Conservation (phyloP, 2,888 invertebrate genomes). For the Nipponacmea schrenckii region DNA sequence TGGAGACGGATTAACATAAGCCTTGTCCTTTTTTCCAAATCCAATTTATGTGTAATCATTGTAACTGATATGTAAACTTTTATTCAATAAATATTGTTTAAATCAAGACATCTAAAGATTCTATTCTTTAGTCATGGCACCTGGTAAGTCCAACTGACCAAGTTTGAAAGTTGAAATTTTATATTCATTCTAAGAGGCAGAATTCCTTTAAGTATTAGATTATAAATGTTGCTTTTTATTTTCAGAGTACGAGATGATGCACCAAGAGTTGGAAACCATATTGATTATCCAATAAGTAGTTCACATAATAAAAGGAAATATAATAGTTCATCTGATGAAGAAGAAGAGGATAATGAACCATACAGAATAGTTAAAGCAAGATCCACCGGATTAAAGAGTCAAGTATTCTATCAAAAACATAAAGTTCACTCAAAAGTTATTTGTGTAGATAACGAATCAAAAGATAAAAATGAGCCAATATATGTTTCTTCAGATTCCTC, state of each 20-base stretch:
- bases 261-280: conserved; percentile 40
- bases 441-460: conserved; percentile 18
- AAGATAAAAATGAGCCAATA: conserved; percentile 2
- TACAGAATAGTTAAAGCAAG: conserved; percentile 12
- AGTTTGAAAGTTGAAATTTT: too few relatives aligned
- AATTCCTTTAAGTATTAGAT: background rate
- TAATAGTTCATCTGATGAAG: conserved; percentile 15
- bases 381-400: background rate
- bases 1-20: too few relatives aligned
- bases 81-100: too few relatives aligned
- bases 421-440: conserved; percentile 35
- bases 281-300: background rate
- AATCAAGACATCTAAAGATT: too few relatives aligned
- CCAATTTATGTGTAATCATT: too few relatives aligned
- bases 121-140: too few relatives aligned
- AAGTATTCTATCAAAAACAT: conserved; percentile 9
- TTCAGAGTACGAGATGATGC: conserved; percentile 55
- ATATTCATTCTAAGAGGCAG: too few relatives aligned
- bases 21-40: too few relatives aligned
- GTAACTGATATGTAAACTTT: too few relatives aligned
- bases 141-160: too few relatives aligned
- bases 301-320: conserved; percentile 17
- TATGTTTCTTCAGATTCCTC: background rate
- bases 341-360: conserved; percentile 15
- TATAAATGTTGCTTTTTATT: conserved; percentile 11